Evolutionary conservation across 2,888 invertebrate species (phyloP), one percentile per base, ranked within the genome.

Genomic region (Tetragonisca angustula): DNA sequence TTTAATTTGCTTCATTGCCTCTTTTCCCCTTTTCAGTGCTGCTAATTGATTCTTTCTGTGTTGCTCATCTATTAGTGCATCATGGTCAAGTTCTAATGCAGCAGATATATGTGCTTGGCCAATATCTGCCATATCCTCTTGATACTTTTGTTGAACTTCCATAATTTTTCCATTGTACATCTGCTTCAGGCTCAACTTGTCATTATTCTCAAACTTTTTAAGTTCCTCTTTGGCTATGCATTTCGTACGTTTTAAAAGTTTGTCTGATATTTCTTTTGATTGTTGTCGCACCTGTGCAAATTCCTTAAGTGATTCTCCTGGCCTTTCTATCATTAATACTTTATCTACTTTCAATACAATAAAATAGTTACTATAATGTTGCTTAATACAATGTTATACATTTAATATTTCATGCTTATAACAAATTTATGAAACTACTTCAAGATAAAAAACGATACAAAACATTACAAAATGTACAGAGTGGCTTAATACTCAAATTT

Each of bases 211-310:
- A 50, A 96, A 92, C 83, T 95, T 94, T 52, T 94, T 93, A 50
- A 95, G 88, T 88, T 96, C 95, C 49, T 95, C 95, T 68, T 94
- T 93, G 83, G 95, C 95, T 85, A 95, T 95, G 59, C 94, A 94
- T 59, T 95, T 95, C 0, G 96, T 95, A 87, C 95, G 95, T 79
- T 96, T 95, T 0, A 96, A 94, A 80, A 96, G 92, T 86, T 94
- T 93, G 64, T 95, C 95, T 1, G 97, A 96, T 86, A 96, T 94
- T 86, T 95, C 95, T 89, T 95, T 96, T 0, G 96, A 96, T 89
- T 96, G 96, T 86, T 96, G 95, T 43, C 96, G 95, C 56, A 96
- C 96, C 96, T 96, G 81, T 27, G 27, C 21, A 36, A 72, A 82
- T 75, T 56, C 54, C n/a, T 61, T 69, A 36, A 70, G 15, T 59